Evolutionary conservation across 1,140 invertebrate species (phyloP).

Genomic region (Dendroctonus ponderosae): DNA sequence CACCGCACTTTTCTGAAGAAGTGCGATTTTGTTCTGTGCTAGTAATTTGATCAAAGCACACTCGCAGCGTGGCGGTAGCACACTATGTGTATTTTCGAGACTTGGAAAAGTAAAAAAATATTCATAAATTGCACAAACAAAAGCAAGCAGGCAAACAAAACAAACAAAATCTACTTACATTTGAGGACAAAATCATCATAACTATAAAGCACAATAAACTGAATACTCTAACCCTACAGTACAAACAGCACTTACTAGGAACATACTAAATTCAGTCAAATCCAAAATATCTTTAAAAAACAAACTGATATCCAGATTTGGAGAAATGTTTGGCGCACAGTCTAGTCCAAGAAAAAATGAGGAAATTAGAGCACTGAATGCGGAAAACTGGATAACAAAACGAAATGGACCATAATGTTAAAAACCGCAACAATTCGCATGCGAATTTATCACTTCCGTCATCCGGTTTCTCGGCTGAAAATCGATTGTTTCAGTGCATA

Average conservation of each 20-base stretch:
- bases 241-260: slow-evolving; percentile 33
- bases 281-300: slow-evolving; percentile 24
- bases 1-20: too few relatives aligned
- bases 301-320: slow-evolving; percentile 25
- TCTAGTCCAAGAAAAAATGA: background rate
- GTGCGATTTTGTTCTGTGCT: too few relatives aligned
- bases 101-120: too few relatives aligned
- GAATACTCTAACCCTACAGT: slow-evolving; percentile 23
- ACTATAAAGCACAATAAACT: slow-evolving; percentile 29
- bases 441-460: slow-evolving; percentile 2
- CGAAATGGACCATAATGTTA: too few relatives aligned
- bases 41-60: too few relatives aligned
- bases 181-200: slow-evolving; percentile 38
- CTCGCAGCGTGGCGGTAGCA: too few relatives aligned
- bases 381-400: too few relatives aligned
- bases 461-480: background rate
- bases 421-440: too few relatives aligned
- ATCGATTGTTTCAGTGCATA: slow-evolving; percentile 16
- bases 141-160: slow-evolving; percentile 14
- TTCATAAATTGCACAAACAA: background rate
- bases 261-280: slow-evolving; percentile 31
- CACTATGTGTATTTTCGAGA: too few relatives aligned
- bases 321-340: slow-evolving; percentile 6
- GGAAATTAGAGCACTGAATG: too few relatives aligned
- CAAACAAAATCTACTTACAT: slow-evolving; percentile 31